phyloP scores from a whole-genome alignment of 2,113 vertebrate species.

The Capreolus pygargus region DNA sequence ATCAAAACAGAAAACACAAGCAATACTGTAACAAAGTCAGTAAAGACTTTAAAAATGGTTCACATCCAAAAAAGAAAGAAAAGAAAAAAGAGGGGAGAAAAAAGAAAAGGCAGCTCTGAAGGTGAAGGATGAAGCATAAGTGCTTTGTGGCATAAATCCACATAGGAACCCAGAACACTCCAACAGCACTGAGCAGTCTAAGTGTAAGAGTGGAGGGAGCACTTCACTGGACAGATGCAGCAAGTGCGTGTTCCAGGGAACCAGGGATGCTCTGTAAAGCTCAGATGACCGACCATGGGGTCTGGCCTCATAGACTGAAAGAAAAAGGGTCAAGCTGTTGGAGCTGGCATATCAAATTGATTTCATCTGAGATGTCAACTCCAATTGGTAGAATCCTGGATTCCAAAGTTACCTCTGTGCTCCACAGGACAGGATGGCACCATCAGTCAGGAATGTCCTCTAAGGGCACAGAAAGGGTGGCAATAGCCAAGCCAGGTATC shows the following conservation, averaged over 20 bases:
- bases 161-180: not conserved
- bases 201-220: not conserved
- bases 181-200: not conserved
- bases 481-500: fast-evolving
- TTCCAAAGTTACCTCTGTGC: not conserved
- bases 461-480: not conserved
- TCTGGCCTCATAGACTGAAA: not conserved
- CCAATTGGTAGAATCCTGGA: not conserved
- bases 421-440: not conserved
- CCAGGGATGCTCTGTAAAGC: too few relatives aligned
- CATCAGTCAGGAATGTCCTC: not conserved
- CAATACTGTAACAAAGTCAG: not conserved
- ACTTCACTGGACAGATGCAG: not conserved
- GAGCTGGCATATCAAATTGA: not conserved
- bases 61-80: not conserved
- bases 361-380: not conserved
- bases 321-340: not conserved
- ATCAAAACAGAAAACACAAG: not conserved
- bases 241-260: fast-evolving
- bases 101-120: not conserved
- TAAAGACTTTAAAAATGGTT: too few relatives aligned
- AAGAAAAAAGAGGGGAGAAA: not conserved
- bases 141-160: not conserved
- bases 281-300: not conserved
- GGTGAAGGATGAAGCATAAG: not conserved